Evolutionary conservation across 2,888 invertebrate genomes (phyloP), one percentile per base, ranked within the genome.

Genomic region (Lepidocyrtinus sp.): DNA sequence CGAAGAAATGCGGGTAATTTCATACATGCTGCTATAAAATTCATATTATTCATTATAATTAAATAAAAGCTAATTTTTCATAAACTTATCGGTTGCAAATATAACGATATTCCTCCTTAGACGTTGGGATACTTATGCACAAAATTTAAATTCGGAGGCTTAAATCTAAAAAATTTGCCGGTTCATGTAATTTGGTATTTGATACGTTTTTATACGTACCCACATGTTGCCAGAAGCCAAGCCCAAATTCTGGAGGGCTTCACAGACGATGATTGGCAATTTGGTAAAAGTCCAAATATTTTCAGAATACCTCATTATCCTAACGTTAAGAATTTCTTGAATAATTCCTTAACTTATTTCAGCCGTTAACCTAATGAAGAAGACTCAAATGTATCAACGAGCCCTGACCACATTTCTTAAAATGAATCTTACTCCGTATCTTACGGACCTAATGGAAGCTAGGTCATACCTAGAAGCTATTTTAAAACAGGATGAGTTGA

Each of bases 1-100:
- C 19, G 77, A 80, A 9, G 82, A 82, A 27, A 73, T 83, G 19
- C 70, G 71, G 45, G 75, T 83, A 74, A n/a, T n/a, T n/a, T n/a
- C n/a, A n/a, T n/a, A n/a, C n/a, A n/a, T n/a, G n/a, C n/a, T n/a
- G n/a, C n/a, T n/a, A n/a, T n/a, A n/a, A n/a, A n/a, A n/a, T n/a
- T n/a, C n/a, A n/a, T n/a, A n/a, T n/a, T n/a, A n/a, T n/a, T n/a
- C n/a, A n/a, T n/a, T n/a, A n/a, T n/a, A n/a, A n/a, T n/a, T n/a
- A n/a, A n/a, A n/a, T n/a, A n/a, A n/a, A n/a, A n/a, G n/a, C n/a
- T n/a, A n/a, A n/a, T n/a, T n/a, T n/a, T n/a, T n/a, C n/a, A n/a
- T n/a, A n/a, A n/a, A n/a, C n/a, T n/a, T n/a, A n/a, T n/a, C n/a
- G n/a, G n/a, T n/a, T n/a, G n/a, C n/a, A n/a, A n/a, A n/a, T n/a